phyloP scores from a whole-genome alignment of 2,797 vertebrate species.

The Oryzias sinensis region DNA sequence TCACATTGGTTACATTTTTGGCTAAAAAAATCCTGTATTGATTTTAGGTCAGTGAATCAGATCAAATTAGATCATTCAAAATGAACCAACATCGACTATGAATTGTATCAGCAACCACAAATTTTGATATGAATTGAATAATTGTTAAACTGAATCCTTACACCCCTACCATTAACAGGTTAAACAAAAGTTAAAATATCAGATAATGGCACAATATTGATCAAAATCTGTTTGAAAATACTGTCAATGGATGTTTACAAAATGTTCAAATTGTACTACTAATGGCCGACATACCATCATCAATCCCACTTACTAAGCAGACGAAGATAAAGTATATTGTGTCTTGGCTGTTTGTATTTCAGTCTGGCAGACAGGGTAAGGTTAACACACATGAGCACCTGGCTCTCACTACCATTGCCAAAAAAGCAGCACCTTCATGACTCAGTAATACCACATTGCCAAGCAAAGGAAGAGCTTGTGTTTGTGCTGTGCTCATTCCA shows the following conservation, averaged over 20 bases:
- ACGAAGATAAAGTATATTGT: conserved; percentile 21
- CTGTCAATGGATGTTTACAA: no score
- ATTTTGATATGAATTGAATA: no score
- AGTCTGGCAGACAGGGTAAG: conserved; percentile 28
- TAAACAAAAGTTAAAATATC: no score
- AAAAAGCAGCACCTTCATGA: conserved; percentile 30
- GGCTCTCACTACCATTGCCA: conserved; percentile 13
- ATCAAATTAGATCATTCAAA: no score
- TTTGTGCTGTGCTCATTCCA: conserved; percentile 32
- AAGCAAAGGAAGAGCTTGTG: conserved; percentile 38
- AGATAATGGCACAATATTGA: background rate
- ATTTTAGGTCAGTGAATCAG: no score
- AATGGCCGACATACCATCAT: conserved; percentile 27
- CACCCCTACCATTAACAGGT: no score
- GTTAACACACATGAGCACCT: conserved; percentile 11
- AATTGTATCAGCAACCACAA: no score
- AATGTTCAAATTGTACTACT: conserved; percentile 13
- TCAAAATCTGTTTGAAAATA: no score
- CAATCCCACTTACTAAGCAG: conserved; percentile 38
- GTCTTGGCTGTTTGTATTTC: conserved; percentile 40
- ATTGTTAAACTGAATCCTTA: no score
- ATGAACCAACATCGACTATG: no score
- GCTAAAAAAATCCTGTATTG: no score
- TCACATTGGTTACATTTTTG: no score
- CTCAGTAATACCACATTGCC: conserved; percentile 33